Evolutionary conservation across 2,113 vertebrate species (phyloP).

Genomic region (Athene noctua): DNA sequence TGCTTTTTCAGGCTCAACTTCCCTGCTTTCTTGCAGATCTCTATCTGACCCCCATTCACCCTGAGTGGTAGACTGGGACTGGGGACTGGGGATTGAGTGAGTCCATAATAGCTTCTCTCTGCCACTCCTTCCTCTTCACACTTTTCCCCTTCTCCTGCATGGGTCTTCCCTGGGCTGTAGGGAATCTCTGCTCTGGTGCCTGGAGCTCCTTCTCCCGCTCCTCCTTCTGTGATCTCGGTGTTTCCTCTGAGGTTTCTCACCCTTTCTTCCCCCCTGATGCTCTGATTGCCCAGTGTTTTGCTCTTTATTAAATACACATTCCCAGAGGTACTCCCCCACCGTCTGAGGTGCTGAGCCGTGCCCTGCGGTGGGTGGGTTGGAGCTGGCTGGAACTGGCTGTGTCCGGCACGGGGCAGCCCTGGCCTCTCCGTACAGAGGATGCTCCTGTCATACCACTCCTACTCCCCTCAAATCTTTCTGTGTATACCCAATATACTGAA

Average conservation of each 20-base stretch:
- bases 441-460: neutral
- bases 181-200: neutral
- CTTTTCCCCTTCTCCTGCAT: neutral
- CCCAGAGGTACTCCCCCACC: neutral
- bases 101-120: neutral
- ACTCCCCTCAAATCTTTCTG: neutral
- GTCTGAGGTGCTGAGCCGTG: neutral
- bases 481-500: neutral
- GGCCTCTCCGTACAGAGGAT: neutral
- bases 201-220: neutral
- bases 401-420: rapidly evolving
- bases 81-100: neutral
- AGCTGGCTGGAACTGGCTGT: rapidly evolving
- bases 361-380: rapidly evolving
- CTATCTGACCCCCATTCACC: neutral
- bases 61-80: neutral
- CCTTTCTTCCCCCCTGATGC: no score
- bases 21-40: neutral
- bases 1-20: neutral
- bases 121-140: neutral
- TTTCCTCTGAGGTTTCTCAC: neutral
- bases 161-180: neutral
- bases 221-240: neutral
- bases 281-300: neutral
- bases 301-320: neutral